A percentile compares a stretch with the other conserved stretches of the same genome.
Evolutionary conservation across 2,113 vertebrate species (phyloP).

Genomic region (Esox niger): DNA sequence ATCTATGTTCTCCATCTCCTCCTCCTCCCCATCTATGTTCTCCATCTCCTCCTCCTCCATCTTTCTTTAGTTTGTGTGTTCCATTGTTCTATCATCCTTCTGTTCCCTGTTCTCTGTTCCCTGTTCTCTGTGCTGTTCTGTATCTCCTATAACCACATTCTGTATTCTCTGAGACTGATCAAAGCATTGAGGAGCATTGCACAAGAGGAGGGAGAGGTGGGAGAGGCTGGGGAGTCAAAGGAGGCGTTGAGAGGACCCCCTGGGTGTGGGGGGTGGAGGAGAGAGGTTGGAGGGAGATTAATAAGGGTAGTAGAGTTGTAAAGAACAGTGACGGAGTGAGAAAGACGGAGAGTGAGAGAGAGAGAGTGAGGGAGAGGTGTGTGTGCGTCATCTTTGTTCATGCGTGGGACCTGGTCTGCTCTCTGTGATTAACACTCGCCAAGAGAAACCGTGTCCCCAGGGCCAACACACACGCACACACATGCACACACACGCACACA

Average conservation of each 20-base stretch:
- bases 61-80: background rate
- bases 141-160: constrained; percentile 55
- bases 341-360: constrained; percentile 29
- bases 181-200: constrained; percentile 36
- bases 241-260: background rate
- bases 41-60: too few species aligned
- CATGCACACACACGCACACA: background rate
- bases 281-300: too few species aligned
- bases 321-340: too few species aligned
- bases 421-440: background rate
- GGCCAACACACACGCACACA: background rate
- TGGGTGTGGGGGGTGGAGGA: background rate
- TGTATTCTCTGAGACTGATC: constrained; percentile 59
- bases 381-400: background rate
- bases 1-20: background rate
- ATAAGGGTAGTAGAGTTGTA: too few species aligned
- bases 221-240: constrained; percentile 16
- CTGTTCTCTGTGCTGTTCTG: constrained; percentile 26
- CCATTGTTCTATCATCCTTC: too few species aligned
- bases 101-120: too few species aligned
- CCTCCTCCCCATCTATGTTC: too few species aligned
- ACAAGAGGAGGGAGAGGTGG: background rate
- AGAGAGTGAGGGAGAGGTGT: constrained; percentile 18
- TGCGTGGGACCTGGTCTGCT: background rate
- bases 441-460: background rate